Evolutionary conservation across 2,888 invertebrate genomes (phyloP), one percentile per base, ranked within the genome.

Genomic region (Holacanthella duospinosa): DNA sequence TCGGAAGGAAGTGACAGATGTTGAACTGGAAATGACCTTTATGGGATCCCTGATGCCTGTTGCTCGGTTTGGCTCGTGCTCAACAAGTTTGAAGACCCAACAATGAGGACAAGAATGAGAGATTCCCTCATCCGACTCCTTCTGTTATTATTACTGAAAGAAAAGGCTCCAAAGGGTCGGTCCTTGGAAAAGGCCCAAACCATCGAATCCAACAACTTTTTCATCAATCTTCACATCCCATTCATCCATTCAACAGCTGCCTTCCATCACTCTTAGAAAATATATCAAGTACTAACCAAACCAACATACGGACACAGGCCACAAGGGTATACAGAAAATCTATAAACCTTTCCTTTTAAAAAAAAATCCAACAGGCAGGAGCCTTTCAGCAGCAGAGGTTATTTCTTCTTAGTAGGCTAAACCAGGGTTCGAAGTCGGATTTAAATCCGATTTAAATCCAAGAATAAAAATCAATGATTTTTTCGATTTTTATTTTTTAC

Each of bases 1-100:
- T 36, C 36, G 48, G 48, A 48, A n/a, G 48, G 48, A 48, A 48
- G n/a, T 48, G 48, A 21, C 48, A 48, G 48, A 48, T 48, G 48
- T 9, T 48, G 9, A 36, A 21, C 48, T 48, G 48, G 48, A 21
- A 48, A 48, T 48, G 48, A 48, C 48, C 21, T 48, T 48, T 48
- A 21, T 4, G n/a, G n/a, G 4, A 48, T 21, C 6, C 6, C 16
- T 9, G 48, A 48, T 48, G 48, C 48, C 48, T 48, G 48, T 48
- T 48, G 48, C 48, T 48, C 48, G 16, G 6, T 48, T 21, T 48
- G 48, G 48, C 48, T 48, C 48, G 48, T 48, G 48, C 48, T 48
- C 48, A 48, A 48, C 48, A 48, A 48, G 48, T 48, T 48, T 48
- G 6, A 48, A 21, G n/a, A 4, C 48, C 21, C 19, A 21, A 21